Evolutionary conservation across 2,888 invertebrate genomes (phyloP).

Genomic region (Glomeris marginata): DNA sequence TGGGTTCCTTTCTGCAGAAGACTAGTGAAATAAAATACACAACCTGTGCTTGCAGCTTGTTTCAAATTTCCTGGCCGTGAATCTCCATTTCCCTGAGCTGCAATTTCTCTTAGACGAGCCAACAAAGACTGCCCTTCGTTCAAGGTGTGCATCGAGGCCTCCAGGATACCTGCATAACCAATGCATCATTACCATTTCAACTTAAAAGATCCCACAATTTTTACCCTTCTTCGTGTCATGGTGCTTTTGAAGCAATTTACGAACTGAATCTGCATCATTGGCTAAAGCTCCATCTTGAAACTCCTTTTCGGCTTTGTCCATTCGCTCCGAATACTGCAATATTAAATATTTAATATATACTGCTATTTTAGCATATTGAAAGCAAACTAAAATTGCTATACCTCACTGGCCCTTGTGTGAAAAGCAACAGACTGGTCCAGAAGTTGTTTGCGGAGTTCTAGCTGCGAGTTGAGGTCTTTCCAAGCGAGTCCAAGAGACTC

Average conservation of each 20-base stretch:
- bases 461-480: constrained; percentile 63
- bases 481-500: constrained; percentile 47
- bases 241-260: constrained; percentile 49
- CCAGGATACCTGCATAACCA: constrained; percentile 41
- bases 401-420: constrained; percentile 40
- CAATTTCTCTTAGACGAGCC: constrained; percentile 55
- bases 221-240: constrained; percentile 49
- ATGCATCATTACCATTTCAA: constrained; percentile 3
- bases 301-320: constrained; percentile 50
- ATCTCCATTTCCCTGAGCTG: constrained; percentile 56
- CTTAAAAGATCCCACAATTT: too few species aligned
- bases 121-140: constrained; percentile 62
- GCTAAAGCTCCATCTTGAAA: constrained; percentile 52
- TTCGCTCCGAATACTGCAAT: constrained; percentile 46
- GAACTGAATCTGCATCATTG: constrained; percentile 53
- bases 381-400: constrained; percentile 22
- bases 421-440: constrained; percentile 63
- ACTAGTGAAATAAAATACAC: not conserved
- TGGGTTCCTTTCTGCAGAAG: too few species aligned
- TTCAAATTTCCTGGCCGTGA: constrained; percentile 46
- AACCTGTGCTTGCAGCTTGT: constrained; percentile 36
- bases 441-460: constrained; percentile 59
- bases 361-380: not conserved
- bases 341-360: not conserved
- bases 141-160: constrained; percentile 60